Percentiles rank a stretch among this genome's conserved stretches.
Evolutionary conservation across 2,797 vertebrate species (phyloP).

Genomic region (Mus minutoides): DNA sequence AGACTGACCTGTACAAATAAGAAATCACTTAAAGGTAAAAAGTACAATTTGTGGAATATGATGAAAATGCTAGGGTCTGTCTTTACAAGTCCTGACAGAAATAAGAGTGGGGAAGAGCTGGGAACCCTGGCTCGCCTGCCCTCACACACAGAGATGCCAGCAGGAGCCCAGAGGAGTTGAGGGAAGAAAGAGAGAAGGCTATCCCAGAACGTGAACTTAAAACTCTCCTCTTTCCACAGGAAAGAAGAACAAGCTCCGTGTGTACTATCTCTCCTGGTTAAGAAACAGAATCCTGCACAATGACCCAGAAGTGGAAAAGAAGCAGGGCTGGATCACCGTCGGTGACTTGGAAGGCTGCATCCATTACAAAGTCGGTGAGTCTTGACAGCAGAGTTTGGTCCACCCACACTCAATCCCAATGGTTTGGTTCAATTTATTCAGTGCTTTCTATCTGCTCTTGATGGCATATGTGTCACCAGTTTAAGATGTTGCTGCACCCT

Average conservation of each 20-base stretch:
- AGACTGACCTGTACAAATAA: constrained; percentile 36
- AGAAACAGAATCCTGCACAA: constrained; percentile 99
- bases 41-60: constrained; percentile 10
- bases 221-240: constrained; percentile 85
- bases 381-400: background rate
- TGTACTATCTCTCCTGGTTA: constrained; percentile 99
- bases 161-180: background rate
- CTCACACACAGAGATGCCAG: background rate
- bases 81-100: background rate
- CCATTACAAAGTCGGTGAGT: constrained; percentile 99
- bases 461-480: background rate
- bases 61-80: background rate
- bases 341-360: constrained; percentile 98
- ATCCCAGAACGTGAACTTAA: constrained; percentile 4
- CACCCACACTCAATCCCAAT: background rate
- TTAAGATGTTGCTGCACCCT: background rate
- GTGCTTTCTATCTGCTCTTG: background rate
- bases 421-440: background rate
- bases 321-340: constrained; percentile 98
- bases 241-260: constrained; percentile 99
- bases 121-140: background rate
- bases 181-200: background rate
- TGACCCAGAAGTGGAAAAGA: constrained; percentile 99
- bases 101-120: background rate
- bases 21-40: constrained; percentile 6